These are phyloP conservation scores for Cheiracanthium punctorium DNA, from an alignment of 2,888 invertebrate species.

Conservation along the genomic window DNA sequence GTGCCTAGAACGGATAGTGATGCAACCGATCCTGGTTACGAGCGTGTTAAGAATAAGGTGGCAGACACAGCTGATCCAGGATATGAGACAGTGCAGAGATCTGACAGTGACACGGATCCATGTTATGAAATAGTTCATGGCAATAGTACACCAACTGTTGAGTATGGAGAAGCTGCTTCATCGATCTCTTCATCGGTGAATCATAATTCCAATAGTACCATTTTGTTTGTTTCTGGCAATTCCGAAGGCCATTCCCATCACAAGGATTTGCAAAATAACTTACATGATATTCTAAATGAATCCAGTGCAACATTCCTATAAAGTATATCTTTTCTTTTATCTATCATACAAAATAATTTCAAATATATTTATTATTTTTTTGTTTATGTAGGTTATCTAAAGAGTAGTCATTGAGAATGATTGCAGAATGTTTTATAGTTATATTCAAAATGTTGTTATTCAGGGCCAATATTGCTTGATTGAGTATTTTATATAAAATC, in stretches of 20 bases:
- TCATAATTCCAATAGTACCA: constrained; percentile 44
- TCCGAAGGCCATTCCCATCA: constrained; percentile 20
- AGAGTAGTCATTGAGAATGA: too few relatives aligned
- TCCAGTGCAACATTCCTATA: constrained; percentile 52
- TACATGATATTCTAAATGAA: constrained; percentile 23
- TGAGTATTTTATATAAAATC: too few relatives aligned
- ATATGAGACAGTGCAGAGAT: constrained; percentile 65
- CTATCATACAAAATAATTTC: too few relatives aligned
- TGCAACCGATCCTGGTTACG: constrained; percentile 69
- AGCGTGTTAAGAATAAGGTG: constrained; percentile 53
- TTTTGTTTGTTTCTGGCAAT: constrained; percentile 60
- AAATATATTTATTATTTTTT: too few relatives aligned
- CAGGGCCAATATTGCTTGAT: too few relatives aligned
- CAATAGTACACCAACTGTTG: constrained; percentile 24
- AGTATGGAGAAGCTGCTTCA: constrained; percentile 20
- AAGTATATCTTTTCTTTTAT: not conserved
- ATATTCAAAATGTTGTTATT: too few relatives aligned
- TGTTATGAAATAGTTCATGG: constrained; percentile 68
- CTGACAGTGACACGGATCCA: constrained; percentile 66
- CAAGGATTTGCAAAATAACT: not conserved
- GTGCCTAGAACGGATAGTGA: constrained; percentile 59
- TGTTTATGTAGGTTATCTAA: too few relatives aligned
- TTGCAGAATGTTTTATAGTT: too few relatives aligned
- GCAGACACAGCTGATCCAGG: constrained; percentile 53
- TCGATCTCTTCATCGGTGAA: not conserved